Base-by-base conservation (phyloP, 2,888 invertebrate genomes). In the Lochmaea crataegi region DNA sequence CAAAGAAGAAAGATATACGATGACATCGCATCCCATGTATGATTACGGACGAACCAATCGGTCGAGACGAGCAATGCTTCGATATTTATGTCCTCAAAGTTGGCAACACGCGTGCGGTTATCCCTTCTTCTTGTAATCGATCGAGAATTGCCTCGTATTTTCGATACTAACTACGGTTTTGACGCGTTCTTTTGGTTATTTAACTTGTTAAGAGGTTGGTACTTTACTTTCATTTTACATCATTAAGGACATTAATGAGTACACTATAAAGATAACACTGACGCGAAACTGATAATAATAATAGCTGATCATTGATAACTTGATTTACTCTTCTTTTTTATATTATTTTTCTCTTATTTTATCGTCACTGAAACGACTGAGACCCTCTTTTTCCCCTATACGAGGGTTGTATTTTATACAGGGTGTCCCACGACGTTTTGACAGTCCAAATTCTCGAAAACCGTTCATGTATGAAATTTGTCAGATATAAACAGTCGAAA, bases 1-100 rank as follows among this genome's bases (percentile, higher is more conserved):
- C 82, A 82, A 82, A 82, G 82, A 79, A 76, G 82, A 74, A 77
- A 79, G 81, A 82, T 82, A 80, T 77, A 82, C 79, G 77, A 77
- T 78, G 80, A 82, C 81, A 82, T 79, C 75, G 75, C 77, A 77
- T 79, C 79, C 80, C 82, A 80, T 82, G 82, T 81, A 81, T 80
- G 79, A 80, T 79, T 77, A 77, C 78, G 76, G 76, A 77, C 77
- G 76, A 80, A 78, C 80, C 78, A 80, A 81, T 81, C 79, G 78
- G 58, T 75, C 69, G 68, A 70, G 72, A 75, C 75, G 72, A 71
- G 61, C 41, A 61, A 61, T 18, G 41, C 61, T 56, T 68, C 69
- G 63, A 68, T 70, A 77, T 77, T 77, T 77, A 77, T 77, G 74
- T 70, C 60, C 66, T 53, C 60, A 69, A 74, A 57, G 71, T 70